Percentiles rank a stretch among this genome's conserved stretches.
Evolutionary conservation across 2,797 vertebrate species (phyloP).

Genomic region (Falco berigora): DNA sequence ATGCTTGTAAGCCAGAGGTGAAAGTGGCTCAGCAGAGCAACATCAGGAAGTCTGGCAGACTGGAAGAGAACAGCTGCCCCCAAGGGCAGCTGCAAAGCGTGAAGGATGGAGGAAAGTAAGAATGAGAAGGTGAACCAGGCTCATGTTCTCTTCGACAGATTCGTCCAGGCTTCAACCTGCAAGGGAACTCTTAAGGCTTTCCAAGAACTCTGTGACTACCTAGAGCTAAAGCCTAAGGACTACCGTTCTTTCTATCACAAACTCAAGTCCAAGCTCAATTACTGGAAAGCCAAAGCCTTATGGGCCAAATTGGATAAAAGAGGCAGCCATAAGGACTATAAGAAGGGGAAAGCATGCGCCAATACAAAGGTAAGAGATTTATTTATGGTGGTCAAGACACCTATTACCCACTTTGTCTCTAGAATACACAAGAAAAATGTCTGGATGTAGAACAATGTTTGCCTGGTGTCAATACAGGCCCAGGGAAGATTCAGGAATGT

Average conservation of each 20-base stretch:
- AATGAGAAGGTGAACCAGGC: conserved; percentile 80
- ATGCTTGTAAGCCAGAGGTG: conserved; percentile 49
- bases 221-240: conserved; percentile 90
- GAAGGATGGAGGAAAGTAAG: conserved; percentile 75
- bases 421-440: not conserved
- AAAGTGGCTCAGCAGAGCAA: conserved; percentile 33
- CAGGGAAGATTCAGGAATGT: not conserved
- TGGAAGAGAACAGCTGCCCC: conserved; percentile 50
- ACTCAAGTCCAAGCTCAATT: conserved; percentile 97
- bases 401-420: not conserved
- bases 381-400: fast-evolving
- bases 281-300: conserved; percentile 99
- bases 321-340: conserved; percentile 94
- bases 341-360: conserved; percentile 91
- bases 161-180: conserved; percentile 91
- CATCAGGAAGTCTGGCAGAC: conserved; percentile 32
- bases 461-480: not conserved
- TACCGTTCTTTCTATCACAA: conserved; percentile 94
- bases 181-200: conserved; percentile 96
- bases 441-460: not conserved
- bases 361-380: conserved; percentile 84
- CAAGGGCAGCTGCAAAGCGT: conserved; percentile 3
- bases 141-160: conserved; percentile 90
- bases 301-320: conserved; percentile 97
- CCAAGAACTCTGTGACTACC: conserved; percentile 92